Evolutionary conservation across 2,888 invertebrate species (phyloP).

Genomic region (Polymixis flavicincta): DNA sequence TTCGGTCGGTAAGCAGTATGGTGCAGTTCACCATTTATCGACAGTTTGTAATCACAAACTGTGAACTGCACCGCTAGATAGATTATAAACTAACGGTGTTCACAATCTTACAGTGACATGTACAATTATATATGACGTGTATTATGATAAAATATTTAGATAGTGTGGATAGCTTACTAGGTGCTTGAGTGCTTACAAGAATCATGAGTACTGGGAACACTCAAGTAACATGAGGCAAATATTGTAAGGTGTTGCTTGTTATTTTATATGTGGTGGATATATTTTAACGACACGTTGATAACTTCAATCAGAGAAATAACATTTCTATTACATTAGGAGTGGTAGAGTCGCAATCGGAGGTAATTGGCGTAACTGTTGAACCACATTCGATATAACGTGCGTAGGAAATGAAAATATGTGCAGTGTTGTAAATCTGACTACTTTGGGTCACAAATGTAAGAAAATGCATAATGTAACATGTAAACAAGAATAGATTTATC

Average conservation of each 20-base stretch:
- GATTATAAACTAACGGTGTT: no score
- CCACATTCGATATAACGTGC: constrained; percentile 46
- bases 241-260: constrained; percentile 8
- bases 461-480: not conserved
- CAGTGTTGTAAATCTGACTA: constrained; percentile 32
- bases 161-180: constrained; percentile 4
- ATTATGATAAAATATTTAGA: constrained; percentile 21
- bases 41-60: no score
- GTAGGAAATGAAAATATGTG: constrained; percentile 35
- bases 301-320: constrained; percentile 29
- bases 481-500: not conserved
- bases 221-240: constrained; percentile 23
- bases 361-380: constrained; percentile 56
- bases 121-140: no score
- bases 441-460: not conserved
- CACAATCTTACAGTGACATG: no score
- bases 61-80: no score
- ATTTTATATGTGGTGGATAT: constrained; percentile 3
- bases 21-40: no score
- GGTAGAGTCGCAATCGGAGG: constrained; percentile 31
- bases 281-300: constrained; percentile 32
- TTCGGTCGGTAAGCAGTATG: no score
- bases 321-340: constrained; percentile 19
- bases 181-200: constrained; percentile 33
- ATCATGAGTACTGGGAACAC: constrained; percentile 7